A percentile compares a stretch with the other conserved stretches of the same genome.
These are phyloP conservation scores for Galbula dea DNA, from an alignment of 2,113 vertebrate genomes.

Conservation along the genomic window DNA sequence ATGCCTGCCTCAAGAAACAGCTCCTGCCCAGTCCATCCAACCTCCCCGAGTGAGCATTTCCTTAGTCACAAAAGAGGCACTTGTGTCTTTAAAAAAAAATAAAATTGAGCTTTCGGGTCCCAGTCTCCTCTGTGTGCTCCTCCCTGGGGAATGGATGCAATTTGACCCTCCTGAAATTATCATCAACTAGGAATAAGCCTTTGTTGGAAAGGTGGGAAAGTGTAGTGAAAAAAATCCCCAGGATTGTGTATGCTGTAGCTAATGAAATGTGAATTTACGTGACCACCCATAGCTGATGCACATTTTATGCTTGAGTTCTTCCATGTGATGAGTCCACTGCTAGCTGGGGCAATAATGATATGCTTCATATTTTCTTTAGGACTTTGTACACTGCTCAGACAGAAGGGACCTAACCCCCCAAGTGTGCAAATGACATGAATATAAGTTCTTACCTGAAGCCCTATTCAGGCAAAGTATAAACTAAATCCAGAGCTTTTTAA, in stretches of 20 bases:
- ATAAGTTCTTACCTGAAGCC: background rate
- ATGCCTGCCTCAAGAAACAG: background rate
- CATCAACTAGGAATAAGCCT: background rate
- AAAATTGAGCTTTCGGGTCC: background rate
- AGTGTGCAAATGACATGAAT: background rate
- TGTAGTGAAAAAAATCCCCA: background rate
- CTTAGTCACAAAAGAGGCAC: background rate
- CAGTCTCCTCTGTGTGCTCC: background rate
- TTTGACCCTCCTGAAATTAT: background rate
- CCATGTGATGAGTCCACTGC: background rate
- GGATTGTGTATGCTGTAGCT: background rate
- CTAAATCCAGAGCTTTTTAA: background rate
- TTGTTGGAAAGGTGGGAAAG: conserved; percentile 5
- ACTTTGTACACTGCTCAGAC: background rate
- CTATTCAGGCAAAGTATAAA: background rate
- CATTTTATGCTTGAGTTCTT: conserved; percentile 51
- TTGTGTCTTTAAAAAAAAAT: background rate
- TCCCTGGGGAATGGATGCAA: background rate
- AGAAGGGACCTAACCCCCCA: background rate
- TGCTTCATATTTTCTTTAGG: background rate
- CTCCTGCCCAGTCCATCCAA: background rate
- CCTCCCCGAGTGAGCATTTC: fast-evolving
- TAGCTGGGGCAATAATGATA: background rate
- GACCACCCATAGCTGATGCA: conserved; percentile 43
- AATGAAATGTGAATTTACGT: conserved; percentile 55